Base-by-base conservation (phyloP, 2,113 vertebrate genomes). In the Lethenteron camtschaticum region DNA sequence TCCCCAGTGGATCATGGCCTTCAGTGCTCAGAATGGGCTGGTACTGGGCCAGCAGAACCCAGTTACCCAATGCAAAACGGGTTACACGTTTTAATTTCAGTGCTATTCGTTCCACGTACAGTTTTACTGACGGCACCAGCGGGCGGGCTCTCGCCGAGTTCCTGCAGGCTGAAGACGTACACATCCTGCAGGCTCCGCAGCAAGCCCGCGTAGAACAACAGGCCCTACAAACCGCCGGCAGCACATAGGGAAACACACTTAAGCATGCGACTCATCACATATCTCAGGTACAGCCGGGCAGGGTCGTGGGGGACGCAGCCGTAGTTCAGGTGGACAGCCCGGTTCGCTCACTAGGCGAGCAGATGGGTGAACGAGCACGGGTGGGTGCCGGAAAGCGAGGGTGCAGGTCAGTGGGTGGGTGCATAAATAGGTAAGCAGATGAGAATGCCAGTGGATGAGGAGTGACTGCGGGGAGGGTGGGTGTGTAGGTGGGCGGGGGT, bases 141-240 rank as follows among this genome's bases (percentile, higher is more conserved):
- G 16, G 87, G 92, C 81, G 96, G 85, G 60, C 90, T 88, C 0
- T 99, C 94, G 90, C 95, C 96, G 71, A 95, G 92, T 73, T 94
- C 88, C 71, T 92, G 88, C 4, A 99, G 76, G 68, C 89, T 89
- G 76, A 97, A 99, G 77, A 90, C 86, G 76, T 89, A 99, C 3
- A 85, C 85, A 10, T 85, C 77, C 78, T 99, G 91, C 70, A 99
- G 82, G 77, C 95, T 96, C 79, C 89, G 86, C 72, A 97, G 87
- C 12, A 99, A 80, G 16, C 81, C 73, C 14, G 96, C 92, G 75
- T 96, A 97, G 78, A 99, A 96, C 14, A 80, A 70, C 10, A 85
- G 84, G 58, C 94, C 94, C 92, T 97, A 79, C n/a, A 75, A 79
- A 41, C 41, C 41, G 41, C 6, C 41, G 41, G 41, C 41, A 41